A percentile compares a stretch with the other conserved stretches of the same genome.
Conservation (phyloP, 2,888 invertebrate genomes). For the Torymus auratus region DNA sequence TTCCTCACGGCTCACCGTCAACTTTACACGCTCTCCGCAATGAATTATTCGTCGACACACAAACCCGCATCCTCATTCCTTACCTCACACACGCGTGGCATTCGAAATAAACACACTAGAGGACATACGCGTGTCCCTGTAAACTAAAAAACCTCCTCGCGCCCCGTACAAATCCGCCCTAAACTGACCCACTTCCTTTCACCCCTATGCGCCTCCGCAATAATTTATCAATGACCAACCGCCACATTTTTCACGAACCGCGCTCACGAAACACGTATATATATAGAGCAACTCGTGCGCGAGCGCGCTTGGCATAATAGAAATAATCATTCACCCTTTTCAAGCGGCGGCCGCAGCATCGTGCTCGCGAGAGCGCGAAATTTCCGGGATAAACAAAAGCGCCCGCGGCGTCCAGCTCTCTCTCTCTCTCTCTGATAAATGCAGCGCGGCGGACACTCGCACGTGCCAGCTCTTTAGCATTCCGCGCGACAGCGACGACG, state of each 20-base stretch:
- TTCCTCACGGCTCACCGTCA: too few species aligned
- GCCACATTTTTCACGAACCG: slow-evolving; percentile 2
- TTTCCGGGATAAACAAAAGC: slow-evolving; percentile 35
- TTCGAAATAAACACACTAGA: too few species aligned
- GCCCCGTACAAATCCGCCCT: neutral
- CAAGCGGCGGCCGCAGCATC: too few species aligned
- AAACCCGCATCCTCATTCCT: too few species aligned
- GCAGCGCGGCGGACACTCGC: neutral
- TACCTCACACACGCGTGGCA: too few species aligned
- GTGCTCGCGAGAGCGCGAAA: neutral
- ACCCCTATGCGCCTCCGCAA: neutral
- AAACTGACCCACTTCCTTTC: slow-evolving; percentile 26
- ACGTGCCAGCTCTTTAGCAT: neutral
- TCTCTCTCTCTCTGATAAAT: slow-evolving; percentile 12
- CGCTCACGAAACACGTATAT: too few species aligned
- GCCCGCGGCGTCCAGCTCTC: neutral
- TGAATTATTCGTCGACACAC: too few species aligned
- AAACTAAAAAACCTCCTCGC: too few species aligned
- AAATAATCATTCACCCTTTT: slow-evolving; percentile 23
- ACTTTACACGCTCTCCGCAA: too few species aligned
- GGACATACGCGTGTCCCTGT: too few species aligned
- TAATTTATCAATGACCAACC: slow-evolving; percentile 22
- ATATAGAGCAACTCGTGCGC: too few species aligned
- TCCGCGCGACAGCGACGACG: neutral
- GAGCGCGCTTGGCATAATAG: neutral